These are phyloP conservation scores for Rhabdophis nuchalis DNA, from an alignment of 2,797 vertebrate genomes.

Conservation along the genomic window DNA sequence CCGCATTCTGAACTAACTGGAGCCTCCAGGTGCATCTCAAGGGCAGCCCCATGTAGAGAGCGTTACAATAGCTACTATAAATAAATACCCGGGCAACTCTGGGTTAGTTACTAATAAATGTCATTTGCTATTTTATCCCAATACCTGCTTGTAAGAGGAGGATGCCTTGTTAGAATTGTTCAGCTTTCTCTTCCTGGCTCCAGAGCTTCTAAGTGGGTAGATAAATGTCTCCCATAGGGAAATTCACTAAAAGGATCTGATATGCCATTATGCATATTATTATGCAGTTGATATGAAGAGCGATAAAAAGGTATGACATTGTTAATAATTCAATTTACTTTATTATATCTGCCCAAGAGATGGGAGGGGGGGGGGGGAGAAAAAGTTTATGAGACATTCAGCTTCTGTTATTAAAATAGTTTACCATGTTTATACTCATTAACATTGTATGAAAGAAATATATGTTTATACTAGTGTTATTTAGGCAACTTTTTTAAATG, in stretches of 20 bases:
- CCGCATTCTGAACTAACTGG: too few relatives aligned
- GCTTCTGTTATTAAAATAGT: background rate
- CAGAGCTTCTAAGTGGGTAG: background rate
- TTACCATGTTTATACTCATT: background rate
- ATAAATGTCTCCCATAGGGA: background rate
- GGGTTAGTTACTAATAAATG: background rate
- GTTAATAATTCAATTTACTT: background rate
- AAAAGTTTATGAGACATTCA: background rate
- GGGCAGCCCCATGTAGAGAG: too few relatives aligned
- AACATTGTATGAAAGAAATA: background rate
- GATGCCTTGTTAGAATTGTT: background rate
- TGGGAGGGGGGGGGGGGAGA: too few relatives aligned
- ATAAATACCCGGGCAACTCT: too few relatives aligned
- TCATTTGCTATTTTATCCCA: background rate
- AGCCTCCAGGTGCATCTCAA: too few relatives aligned
- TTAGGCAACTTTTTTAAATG: background rate
- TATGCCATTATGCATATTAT: background rate
- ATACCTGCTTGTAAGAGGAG: background rate
- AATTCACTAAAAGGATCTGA: background rate
- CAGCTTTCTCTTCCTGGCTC: background rate
- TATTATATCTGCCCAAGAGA: background rate
- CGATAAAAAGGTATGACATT: background rate
- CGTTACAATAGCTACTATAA: too few relatives aligned
- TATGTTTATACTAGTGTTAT: background rate
- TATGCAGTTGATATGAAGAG: background rate